phyloP scores from a whole-genome alignment of 2,113 vertebrate species.

The Anser cygnoides region DNA sequence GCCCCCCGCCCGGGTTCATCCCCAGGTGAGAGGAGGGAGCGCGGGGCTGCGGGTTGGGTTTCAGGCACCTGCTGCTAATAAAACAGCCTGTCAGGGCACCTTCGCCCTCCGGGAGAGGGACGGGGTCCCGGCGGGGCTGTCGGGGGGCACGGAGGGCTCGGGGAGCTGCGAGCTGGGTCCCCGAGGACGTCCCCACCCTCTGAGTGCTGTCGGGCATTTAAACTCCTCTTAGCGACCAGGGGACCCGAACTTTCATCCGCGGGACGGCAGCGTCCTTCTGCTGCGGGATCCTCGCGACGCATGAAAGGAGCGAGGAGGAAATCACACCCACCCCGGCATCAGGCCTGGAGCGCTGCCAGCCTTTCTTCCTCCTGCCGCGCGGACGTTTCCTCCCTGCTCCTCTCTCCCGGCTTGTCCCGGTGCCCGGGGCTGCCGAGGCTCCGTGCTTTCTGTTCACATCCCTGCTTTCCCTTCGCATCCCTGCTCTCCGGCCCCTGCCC shows the following conservation, averaged over 20 bases:
- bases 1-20: constrained; percentile 70
- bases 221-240: background rate
- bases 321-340: background rate
- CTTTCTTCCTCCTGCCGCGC: background rate
- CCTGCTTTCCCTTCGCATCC: background rate
- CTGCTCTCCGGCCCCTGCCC: background rate
- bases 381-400: background rate
- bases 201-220: background rate
- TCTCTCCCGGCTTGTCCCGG: background rate
- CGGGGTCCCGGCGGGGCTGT: background rate
- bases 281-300: too few relatives aligned
- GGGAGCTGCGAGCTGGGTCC: rapidly evolving
- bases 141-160: background rate
- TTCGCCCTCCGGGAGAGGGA: background rate
- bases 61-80: constrained; percentile 80
- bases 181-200: background rate
- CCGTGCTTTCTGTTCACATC: background rate
- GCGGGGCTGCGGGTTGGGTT: constrained; percentile 46
- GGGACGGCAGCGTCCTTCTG: background rate
- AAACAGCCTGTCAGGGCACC: constrained; percentile 76
- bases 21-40: constrained; percentile 72
- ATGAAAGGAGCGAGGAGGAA: background rate
- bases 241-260: background rate
- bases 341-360: background rate
- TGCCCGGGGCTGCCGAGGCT: background rate